Base-by-base conservation (phyloP, 2,113 vertebrate species). In the Microcebus jonahi region DNA sequence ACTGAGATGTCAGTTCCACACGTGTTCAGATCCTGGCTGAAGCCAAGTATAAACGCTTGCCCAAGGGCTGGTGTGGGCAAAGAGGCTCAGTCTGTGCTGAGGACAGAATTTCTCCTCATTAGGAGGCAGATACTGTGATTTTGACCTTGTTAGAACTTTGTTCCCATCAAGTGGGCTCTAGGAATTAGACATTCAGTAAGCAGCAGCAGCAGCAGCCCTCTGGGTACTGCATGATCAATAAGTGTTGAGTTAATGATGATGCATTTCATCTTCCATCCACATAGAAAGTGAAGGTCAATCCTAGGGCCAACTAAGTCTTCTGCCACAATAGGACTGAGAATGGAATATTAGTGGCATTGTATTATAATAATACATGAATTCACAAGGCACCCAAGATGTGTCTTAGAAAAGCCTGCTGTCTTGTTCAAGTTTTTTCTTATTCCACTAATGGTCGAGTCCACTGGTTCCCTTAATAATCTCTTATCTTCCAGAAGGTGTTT, bases 101-200 rank as follows among this genome's bases (percentile, higher is more conserved):
- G 29, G 80, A 36, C 42, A 79, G 42, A 77, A 65, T 93, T 50
- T 21, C 3, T 81, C 34, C 55, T 93, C 34, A 63, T 61, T 45
- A 68, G 31, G 75, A 31, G 50, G 55, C 71, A 71, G 59, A 86
- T 81, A 83, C 36, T 45, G n/a, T 86, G 88, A 82, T 73, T 65
- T 50, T 83, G 94, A 82, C 55, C 13, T 94, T 29, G 45, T 79
- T 93, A 86, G 36, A 90, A 29, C 79, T 93, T 96, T 94, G 53
- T 79, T 91, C 55, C 79, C n/a, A 82, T 73, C 53, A 76, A 86
- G 75, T 15, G 29, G 34, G 34, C 70, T 85, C n/a, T 77, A 92
- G 70, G 85, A 92, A 94, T 84, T 63, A 92, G 59, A 76, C 76
- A 85, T 39, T 59, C 55, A 23, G 50, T 92, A 77, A n/a, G 55